Base-by-base conservation (phyloP, 2,797 vertebrate genomes). In the Sphenodon punctatus region DNA sequence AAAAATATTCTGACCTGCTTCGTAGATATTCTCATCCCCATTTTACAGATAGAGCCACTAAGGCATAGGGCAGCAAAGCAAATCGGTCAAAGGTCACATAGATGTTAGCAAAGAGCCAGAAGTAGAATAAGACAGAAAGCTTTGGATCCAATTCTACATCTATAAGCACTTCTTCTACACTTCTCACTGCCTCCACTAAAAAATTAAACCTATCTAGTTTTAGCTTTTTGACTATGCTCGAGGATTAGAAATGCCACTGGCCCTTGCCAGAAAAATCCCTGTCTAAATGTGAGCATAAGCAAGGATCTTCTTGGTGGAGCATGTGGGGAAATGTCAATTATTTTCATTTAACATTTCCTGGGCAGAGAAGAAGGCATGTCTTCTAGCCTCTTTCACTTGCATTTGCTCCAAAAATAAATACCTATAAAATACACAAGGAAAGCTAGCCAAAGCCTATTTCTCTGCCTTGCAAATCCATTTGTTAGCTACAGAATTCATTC, bases 401-500 rank as follows among this genome's bases (percentile, higher is more conserved):
- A 68, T 36, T 81, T 73, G 4, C 43, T 10, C 65, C 53, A 8
- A 1, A 4, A 1, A 36, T 75, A 61, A 75, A 23, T 32, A 17
- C 8, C 12, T 13, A 36, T 51, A 25, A 36, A 39, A 53, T 8
- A 22, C 15, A 23, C 6, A 42, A 60, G 22, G 23, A 38, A 55
- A 65, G 51, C 11, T 22, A 34, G 20, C 30, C 49, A 19, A 34
- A 39, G 64, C 48, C 77, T 84, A 74, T 16, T 6, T 59, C 65
- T 46, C 75, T 88, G 53, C 63, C 67, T 80, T 72, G 56, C 48
- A 49, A 59, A 59, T 64, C 61, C n/a, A 42, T 80, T 80, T 10
- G 53, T 71, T 78, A 61, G 78, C 84, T 80, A 56, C 66, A 5
- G 76, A 76, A 84, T 3, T 49, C 39, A 6, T 84, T 89, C 73